Conservation (phyloP, 2,113 vertebrate species). For the Grammomys surdaster region DNA sequence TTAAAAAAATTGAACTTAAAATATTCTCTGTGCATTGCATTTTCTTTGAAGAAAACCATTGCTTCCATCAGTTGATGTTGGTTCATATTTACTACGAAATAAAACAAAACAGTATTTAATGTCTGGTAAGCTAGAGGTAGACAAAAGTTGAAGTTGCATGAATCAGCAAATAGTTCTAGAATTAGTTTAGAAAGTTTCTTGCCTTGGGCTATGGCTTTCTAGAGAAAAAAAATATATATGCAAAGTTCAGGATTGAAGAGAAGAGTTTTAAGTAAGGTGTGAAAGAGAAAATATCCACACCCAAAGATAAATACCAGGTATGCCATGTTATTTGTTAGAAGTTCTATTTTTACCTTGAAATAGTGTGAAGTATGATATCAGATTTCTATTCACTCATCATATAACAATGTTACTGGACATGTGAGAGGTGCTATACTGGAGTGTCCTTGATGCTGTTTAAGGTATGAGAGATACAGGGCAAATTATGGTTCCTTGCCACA, state of each 20-base stretch:
- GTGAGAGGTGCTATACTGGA: neutral
- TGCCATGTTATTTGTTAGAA: neutral
- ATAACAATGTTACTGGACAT: neutral
- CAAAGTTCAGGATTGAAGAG: neutral
- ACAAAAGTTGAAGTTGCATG: neutral
- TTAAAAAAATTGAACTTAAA: neutral
- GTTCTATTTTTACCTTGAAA: neutral
- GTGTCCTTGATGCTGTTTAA: neutral
- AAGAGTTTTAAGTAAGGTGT: neutral
- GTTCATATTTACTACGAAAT: conserved; percentile 2
- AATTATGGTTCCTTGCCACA: neutral
- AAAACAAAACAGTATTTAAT: conserved; percentile 31
- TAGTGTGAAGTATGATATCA: neutral
- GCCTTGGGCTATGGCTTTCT: neutral
- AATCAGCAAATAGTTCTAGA: neutral
- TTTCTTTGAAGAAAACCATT: conserved; percentile 17
- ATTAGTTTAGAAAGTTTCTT: neutral
- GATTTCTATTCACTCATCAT: neutral
- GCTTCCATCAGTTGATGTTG: neutral
- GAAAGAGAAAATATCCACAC: neutral
- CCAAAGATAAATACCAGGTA: neutral
- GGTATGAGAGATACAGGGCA: neutral
- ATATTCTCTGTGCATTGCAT: neutral
- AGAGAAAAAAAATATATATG: neutral
- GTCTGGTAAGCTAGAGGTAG: neutral